phyloP scores from a whole-genome alignment of 53 echinoderm and acorn worm species.

The Antedon mediterranea region DNA sequence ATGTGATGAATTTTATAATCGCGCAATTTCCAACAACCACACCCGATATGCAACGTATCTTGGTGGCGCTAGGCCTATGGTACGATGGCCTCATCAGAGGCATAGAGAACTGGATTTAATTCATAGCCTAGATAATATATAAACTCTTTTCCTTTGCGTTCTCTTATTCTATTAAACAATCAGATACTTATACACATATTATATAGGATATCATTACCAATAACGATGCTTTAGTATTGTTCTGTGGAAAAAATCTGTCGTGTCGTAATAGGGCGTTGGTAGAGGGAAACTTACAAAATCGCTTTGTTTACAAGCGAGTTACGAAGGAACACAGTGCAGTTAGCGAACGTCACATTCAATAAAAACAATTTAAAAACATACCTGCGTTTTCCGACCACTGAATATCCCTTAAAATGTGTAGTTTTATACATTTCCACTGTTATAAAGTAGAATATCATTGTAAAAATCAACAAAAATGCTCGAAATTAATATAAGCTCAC shows the following conservation, averaged over 20 bases:
- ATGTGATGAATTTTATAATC: too few species aligned
- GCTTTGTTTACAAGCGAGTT: not conserved
- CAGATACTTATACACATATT: not conserved
- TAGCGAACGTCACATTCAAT: not conserved
- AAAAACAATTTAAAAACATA: not conserved
- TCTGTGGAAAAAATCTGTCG: not conserved
- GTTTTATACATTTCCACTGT: not conserved
- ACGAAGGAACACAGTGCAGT: not conserved
- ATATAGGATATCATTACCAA: too few species aligned
- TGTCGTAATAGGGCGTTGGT: conserved; percentile 1
- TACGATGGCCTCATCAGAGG: too few species aligned
- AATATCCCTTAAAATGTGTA: not conserved
- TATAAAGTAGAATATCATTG: not conserved
- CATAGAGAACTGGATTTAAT: too few species aligned
- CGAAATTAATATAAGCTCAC: not conserved
- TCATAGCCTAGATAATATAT: too few species aligned
- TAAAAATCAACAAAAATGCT: not conserved
- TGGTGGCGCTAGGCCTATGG: not conserved
- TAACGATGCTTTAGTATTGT: not conserved
- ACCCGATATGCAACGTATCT: not conserved
- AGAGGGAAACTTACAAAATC: not conserved
- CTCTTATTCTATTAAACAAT: not conserved
- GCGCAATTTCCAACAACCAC: not conserved
- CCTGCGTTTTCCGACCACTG: not conserved
- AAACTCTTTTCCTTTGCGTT: not conserved